These are phyloP conservation scores for Drosophila histrio DNA, from an alignment of 2,888 invertebrate genomes.

Conservation along the genomic window DNA sequence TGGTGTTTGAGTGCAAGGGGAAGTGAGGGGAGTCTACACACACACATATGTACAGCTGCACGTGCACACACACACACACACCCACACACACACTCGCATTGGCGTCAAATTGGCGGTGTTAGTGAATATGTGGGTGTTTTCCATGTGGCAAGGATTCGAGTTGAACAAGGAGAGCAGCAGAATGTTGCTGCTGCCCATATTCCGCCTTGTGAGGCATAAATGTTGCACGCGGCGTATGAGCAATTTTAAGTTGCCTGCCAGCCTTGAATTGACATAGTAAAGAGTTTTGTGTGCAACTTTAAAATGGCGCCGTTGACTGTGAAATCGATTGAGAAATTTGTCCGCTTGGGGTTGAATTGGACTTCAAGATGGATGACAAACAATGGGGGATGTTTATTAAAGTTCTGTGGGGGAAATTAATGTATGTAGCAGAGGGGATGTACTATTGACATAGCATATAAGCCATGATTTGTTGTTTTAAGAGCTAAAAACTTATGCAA, in stretches of 20 bases:
- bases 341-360: background rate
- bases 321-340: slow-evolving; percentile 27
- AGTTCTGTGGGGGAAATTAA: background rate
- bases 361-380: background rate
- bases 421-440: background rate
- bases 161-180: slow-evolving; percentile 16
- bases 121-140: slow-evolving; percentile 77
- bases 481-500: background rate
- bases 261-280: slow-evolving; percentile 72
- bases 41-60: slow-evolving; percentile 27
- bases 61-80: slow-evolving; percentile 32
- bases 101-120: slow-evolving; percentile 78
- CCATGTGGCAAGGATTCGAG: slow-evolving; percentile 48
- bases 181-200: slow-evolving; percentile 19
- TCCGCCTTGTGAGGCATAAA: slow-evolving; percentile 40
- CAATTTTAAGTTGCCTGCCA: slow-evolving; percentile 62
- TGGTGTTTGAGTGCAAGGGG: slow-evolving; percentile 11
- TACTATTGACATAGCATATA: background rate
- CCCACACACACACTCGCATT: slow-evolving; percentile 21
- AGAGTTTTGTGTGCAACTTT: slow-evolving; percentile 42
- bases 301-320: slow-evolving; percentile 29
- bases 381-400: slow-evolving; percentile 3
- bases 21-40: background rate
- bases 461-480: background rate
- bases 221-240: slow-evolving; percentile 62